Percentiles rank a stretch among this genome's conserved stretches.
Conservation (phyloP, 2,797 vertebrate genomes). For the Typhlichthys eigenmanni region DNA sequence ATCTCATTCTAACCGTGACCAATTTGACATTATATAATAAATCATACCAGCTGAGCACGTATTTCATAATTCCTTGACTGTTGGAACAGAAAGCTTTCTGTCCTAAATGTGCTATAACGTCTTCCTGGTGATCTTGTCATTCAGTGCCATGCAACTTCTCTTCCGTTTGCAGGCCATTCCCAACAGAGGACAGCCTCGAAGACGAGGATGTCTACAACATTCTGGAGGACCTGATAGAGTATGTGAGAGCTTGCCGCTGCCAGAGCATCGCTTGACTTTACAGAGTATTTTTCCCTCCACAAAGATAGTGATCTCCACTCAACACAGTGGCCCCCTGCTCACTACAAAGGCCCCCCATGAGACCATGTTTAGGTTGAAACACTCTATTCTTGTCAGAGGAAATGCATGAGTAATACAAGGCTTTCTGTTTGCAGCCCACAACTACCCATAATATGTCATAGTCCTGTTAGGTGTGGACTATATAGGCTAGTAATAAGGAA, state of each 20-base stretch:
- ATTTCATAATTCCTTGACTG: no score
- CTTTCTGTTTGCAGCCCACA: slow-evolving; percentile 18
- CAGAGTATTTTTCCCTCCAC: slow-evolving; percentile 40
- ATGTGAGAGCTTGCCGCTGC: slow-evolving; percentile 66
- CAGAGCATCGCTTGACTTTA: slow-evolving; percentile 33
- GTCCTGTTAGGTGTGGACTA: slow-evolving; percentile 9
- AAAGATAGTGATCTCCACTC: slow-evolving; percentile 27
- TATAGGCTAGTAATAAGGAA: no score
- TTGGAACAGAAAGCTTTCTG: no score
- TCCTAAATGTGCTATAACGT: no score
- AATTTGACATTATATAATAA: no score
- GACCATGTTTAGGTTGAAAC: slow-evolving; percentile 56
- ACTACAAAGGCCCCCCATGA: slow-evolving; percentile 50
- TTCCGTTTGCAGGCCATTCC: slow-evolving; percentile 83
- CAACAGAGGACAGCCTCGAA: slow-evolving; percentile 85
- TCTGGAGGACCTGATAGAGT: slow-evolving; percentile 93
- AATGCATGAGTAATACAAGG: slow-evolving; percentile 58
- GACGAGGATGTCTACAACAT: slow-evolving; percentile 91
- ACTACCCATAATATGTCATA: slow-evolving; percentile 34
- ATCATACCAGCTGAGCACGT: no score
- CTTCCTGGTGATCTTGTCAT: no score
- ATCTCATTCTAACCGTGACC: no score
- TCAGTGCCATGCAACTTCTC: slow-evolving; percentile 20
- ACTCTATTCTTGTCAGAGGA: slow-evolving; percentile 49
- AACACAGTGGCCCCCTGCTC: slow-evolving; percentile 45